Conservation (phyloP, 2,113 vertebrate species). For the Castor canadensis region DNA sequence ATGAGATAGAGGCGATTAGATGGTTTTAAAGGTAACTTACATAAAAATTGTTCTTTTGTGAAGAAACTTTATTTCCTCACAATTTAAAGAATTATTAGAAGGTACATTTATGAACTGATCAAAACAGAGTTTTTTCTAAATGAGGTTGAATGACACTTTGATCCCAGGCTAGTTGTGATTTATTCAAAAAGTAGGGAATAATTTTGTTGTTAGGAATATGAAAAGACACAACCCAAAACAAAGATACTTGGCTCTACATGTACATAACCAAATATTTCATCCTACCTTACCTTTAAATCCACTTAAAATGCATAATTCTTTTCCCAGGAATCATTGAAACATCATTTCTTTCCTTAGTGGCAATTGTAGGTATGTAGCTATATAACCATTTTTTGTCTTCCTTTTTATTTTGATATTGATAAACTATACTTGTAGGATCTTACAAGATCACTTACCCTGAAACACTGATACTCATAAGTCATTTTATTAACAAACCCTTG, state of each 20-base stretch:
- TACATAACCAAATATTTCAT: not conserved
- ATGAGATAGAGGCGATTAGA: not conserved
- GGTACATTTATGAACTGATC: not conserved
- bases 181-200: not conserved
- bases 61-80: not conserved
- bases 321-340: not conserved
- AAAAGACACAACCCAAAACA: not conserved
- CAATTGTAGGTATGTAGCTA: not conserved
- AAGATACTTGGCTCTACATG: not conserved
- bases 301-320: not conserved
- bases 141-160: not conserved
- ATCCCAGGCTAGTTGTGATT: not conserved
- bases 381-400: too few relatives aligned
- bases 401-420: not conserved
- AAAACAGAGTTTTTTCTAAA: not conserved
- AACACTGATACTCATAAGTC: not conserved
- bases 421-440: not conserved
- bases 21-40: not conserved
- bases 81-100: not conserved
- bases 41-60: not conserved
- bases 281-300: not conserved
- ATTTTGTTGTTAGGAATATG: not conserved
- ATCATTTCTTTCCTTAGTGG: not conserved
- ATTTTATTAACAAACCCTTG: not conserved
- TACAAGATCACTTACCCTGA: not conserved